Conservation (phyloP, 2,888 invertebrate genomes). For the Hemaris fuciformis region DNA sequence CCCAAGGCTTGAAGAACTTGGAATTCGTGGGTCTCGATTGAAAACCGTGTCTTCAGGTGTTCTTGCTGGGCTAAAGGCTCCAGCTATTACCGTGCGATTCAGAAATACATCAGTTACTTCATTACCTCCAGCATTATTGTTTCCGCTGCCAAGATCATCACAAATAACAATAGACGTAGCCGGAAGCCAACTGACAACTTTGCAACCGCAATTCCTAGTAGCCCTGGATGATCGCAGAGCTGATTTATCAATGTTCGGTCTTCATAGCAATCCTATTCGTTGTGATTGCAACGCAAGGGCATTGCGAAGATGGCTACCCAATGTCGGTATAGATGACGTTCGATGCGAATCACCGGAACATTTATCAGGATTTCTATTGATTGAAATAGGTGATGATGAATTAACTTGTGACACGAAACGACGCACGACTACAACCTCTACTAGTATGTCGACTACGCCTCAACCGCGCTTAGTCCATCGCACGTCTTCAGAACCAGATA, state of each 20-base stretch:
- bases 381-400: slow-evolving; percentile 90
- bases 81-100: slow-evolving; percentile 86
- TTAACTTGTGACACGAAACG: slow-evolving; percentile 88
- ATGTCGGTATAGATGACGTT: slow-evolving; percentile 82
- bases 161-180: slow-evolving; percentile 89
- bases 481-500: slow-evolving; percentile 90
- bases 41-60: slow-evolving; percentile 91
- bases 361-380: slow-evolving; percentile 85
- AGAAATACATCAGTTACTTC: slow-evolving; percentile 90
- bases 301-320: slow-evolving; percentile 89
- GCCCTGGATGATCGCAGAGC: slow-evolving; percentile 91
- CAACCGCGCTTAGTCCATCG: slow-evolving; percentile 80
- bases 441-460: slow-evolving; percentile 67
- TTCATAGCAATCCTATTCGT: slow-evolving; percentile 89
- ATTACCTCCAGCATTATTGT: slow-evolving; percentile 90
- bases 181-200: slow-evolving; percentile 88
- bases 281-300: slow-evolving; percentile 93
- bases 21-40: slow-evolving; percentile 87
- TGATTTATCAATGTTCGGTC: slow-evolving; percentile 86
- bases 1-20: slow-evolving; percentile 88
- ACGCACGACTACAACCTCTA: slow-evolving; percentile 70
- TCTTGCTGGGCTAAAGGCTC: slow-evolving; percentile 89
- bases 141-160: slow-evolving; percentile 93
- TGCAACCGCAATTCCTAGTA: slow-evolving; percentile 89
- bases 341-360: slow-evolving; percentile 87